These are phyloP conservation scores for Actenoides hombroni DNA, from an alignment of 2,113 vertebrate species.

Conservation along the genomic window DNA sequence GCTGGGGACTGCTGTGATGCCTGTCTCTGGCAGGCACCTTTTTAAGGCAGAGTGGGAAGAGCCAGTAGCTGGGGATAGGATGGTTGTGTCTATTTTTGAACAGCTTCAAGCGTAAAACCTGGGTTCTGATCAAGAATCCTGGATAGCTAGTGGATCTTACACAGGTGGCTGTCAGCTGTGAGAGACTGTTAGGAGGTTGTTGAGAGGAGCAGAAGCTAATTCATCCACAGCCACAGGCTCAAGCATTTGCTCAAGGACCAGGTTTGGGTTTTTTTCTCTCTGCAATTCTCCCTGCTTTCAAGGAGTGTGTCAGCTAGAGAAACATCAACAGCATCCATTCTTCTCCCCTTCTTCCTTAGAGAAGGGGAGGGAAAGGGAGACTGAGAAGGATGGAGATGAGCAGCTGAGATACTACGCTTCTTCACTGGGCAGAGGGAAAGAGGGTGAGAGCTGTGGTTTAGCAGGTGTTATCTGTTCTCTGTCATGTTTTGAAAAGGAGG, in stretches of 20 bases:
- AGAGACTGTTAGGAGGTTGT: not conserved
- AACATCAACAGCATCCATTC: not conserved
- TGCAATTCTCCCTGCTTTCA: not conserved
- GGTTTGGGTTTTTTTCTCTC: not conserved
- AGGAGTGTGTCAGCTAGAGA: not conserved
- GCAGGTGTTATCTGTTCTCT: not conserved
- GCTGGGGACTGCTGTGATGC: rapidly evolving
- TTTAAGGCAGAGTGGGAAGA: not conserved
- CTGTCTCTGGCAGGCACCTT: not conserved
- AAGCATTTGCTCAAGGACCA: not conserved
- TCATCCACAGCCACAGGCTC: not conserved
- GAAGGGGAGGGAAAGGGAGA: not conserved
- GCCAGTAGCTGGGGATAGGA: not conserved
- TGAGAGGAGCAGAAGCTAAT: not conserved
- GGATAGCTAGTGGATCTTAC: not conserved
- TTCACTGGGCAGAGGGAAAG: not conserved
- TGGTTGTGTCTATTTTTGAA: not conserved
- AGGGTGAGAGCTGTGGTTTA: not conserved
- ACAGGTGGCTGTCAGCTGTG: not conserved
- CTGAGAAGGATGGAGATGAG: not conserved
- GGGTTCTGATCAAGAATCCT: not conserved
- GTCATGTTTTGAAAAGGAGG: not conserved
- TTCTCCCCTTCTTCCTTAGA: not conserved
- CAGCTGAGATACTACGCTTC: not conserved
- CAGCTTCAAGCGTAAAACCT: not conserved